phyloP scores from a whole-genome alignment of 2,797 vertebrate genomes.

The Labeo calbasu region DNA sequence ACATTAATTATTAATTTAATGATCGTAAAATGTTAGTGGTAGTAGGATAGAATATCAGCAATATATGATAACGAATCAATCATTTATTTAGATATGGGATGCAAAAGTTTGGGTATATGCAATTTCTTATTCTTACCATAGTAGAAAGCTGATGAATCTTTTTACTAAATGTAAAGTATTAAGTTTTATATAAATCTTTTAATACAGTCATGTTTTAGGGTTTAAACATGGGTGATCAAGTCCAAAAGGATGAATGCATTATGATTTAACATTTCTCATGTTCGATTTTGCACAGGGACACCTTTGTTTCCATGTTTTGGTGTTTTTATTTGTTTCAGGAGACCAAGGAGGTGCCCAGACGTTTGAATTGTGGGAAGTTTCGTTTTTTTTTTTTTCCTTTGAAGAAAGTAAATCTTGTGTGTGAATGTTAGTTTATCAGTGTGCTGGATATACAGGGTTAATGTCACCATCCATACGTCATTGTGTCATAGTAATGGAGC shows the following conservation, averaged over 20 bases:
- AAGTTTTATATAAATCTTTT: conserved; percentile 85
- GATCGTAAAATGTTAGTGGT: conserved; percentile 66
- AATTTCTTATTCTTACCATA: conserved; percentile 83
- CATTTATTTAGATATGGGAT: conserved; percentile 79
- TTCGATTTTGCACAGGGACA: conserved; percentile 78
- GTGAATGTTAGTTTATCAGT: conserved; percentile 81
- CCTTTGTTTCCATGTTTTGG: conserved; percentile 95
- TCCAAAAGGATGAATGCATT: conserved; percentile 68
- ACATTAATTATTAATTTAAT: conserved; percentile 73
- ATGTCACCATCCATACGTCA: conserved; percentile 84
- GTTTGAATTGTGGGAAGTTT: conserved; percentile 85
- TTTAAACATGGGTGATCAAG: conserved; percentile 70
- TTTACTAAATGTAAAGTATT: conserved; percentile 81
- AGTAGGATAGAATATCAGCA: conserved; percentile 77
- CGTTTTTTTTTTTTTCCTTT: conserved; percentile 75
- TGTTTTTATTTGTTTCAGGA: conserved; percentile 82
- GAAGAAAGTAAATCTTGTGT: conserved; percentile 88
- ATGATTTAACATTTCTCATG: conserved; percentile 73
- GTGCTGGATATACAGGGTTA: conserved; percentile 98
- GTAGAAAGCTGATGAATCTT: conserved; percentile 78
- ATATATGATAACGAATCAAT: conserved; percentile 77
- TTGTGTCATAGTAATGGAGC: conserved; percentile 81
- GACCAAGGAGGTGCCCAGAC: conserved; percentile 86
- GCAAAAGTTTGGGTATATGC: conserved; percentile 85
- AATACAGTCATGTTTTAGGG: conserved; percentile 79